Conservation (phyloP, 2,888 invertebrate genomes). For the Subacronicta megacephala region DNA sequence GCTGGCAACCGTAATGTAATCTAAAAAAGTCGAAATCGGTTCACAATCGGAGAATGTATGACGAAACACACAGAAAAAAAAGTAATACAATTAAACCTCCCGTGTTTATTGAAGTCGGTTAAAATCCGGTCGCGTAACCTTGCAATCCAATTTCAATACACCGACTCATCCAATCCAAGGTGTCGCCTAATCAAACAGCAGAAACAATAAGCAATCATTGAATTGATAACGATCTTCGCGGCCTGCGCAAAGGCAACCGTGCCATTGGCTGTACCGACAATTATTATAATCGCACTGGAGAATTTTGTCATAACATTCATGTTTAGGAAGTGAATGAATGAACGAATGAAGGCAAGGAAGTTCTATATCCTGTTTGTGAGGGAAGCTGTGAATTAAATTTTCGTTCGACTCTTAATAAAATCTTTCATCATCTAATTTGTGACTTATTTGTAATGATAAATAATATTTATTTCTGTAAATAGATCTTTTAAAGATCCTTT, state of each 20-base stretch:
- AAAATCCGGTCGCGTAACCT: conserved; percentile 20
- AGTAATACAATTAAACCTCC: too few relatives aligned
- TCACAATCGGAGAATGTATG: too few relatives aligned
- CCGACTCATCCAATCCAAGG: conserved; percentile 27
- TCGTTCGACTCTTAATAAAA: background rate
- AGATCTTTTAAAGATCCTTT: too few relatives aligned
- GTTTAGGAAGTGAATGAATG: conserved; percentile 2
- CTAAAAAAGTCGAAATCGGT: too few relatives aligned
- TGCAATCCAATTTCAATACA: conserved; percentile 19
- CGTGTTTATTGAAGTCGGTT: too few relatives aligned
- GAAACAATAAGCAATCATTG: conserved; percentile 68
- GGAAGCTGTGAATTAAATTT: background rate
- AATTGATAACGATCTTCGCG: conserved; percentile 65
- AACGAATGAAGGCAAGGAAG: conserved; percentile 12
- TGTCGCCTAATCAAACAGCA: conserved; percentile 45
- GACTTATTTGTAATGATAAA: too few relatives aligned
- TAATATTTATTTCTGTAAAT: too few relatives aligned
- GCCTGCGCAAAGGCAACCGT: conserved; percentile 56
- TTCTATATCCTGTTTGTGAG: conserved; percentile 1
- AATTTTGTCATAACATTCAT: conserved; percentile 58
- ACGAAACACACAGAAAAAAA: too few relatives aligned
- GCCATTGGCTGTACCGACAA: conserved; percentile 63
- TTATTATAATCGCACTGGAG: conserved; percentile 76
- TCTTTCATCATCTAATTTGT: too few relatives aligned
- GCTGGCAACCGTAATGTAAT: too few relatives aligned